Percentiles rank a stretch among this genome's conserved stretches.
Conservation (phyloP, 2,797 vertebrate genomes). For the Vireo griseus region DNA sequence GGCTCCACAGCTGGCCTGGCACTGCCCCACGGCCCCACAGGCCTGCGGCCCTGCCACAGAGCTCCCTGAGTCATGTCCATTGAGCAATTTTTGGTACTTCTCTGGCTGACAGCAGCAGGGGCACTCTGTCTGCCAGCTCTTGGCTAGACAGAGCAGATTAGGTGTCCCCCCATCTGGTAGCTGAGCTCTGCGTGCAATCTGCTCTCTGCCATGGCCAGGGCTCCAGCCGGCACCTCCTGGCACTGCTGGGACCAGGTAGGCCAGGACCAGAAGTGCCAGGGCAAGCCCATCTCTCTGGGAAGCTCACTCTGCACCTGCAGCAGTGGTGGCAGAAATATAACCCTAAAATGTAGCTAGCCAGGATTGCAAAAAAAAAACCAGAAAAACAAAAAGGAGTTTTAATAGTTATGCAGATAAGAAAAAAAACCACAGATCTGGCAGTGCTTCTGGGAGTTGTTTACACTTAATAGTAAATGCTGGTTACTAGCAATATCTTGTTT, state of each 20-base stretch:
- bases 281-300: neutral
- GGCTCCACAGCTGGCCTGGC: neutral
- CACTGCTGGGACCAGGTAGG: neutral
- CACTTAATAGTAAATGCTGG: neutral
- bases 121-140: slow-evolving; percentile 56
- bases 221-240: neutral
- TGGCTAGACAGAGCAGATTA: slow-evolving; percentile 61
- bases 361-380: neutral
- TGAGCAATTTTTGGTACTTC: slow-evolving; percentile 46
- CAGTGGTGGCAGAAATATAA: neutral
- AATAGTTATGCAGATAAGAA: neutral
- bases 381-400: neutral
- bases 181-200: slow-evolving; percentile 35
- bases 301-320: neutral
- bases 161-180: slow-evolving; percentile 61
- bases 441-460: neutral
- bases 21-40: neutral
- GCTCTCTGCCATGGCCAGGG: neutral
- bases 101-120: slow-evolving; percentile 38
- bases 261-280: neutral
- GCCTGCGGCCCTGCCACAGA: slow-evolving; percentile 15
- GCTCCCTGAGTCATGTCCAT: slow-evolving; percentile 25
- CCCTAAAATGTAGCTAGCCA: neutral
- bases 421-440: neutral
- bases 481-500: neutral